Percentiles rank a stretch among this genome's conserved stretches.
phyloP scores from a whole-genome alignment of 2,888 invertebrate species.

The Lasioglossum vierecki region DNA sequence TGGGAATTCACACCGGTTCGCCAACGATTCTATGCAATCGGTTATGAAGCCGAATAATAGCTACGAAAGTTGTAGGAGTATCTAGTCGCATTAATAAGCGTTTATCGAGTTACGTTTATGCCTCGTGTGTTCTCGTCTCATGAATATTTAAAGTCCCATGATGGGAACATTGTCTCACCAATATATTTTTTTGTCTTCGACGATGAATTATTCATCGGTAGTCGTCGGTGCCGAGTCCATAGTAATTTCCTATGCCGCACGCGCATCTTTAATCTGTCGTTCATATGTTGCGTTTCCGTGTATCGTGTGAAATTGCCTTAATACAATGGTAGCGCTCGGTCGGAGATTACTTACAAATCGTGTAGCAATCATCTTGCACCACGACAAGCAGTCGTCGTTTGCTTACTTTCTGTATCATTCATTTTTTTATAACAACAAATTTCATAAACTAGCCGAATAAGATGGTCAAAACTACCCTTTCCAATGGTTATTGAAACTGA shows the following conservation, averaged over 20 bases:
- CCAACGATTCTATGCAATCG: no score
- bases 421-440: no score
- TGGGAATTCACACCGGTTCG: no score
- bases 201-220: constrained; percentile 64
- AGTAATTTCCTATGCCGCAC: constrained; percentile 53
- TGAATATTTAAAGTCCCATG: constrained; percentile 50
- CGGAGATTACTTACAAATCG: neutral
- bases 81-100: no score
- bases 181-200: constrained; percentile 46
- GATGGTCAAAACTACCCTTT: no score
- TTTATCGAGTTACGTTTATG: constrained; percentile 8
- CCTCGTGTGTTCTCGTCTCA: constrained; percentile 17
- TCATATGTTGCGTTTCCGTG: constrained; percentile 43
- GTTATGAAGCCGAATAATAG: no score
- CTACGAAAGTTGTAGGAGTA: no score
- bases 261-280: constrained; percentile 38
- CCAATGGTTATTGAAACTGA: no score
- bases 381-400: no score
- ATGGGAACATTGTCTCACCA: constrained; percentile 20
- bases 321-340: neutral
- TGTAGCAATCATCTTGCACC: neutral
- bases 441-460: no score
- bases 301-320: constrained; percentile 8
- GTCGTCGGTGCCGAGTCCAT: constrained; percentile 39
- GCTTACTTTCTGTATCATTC: no score